phyloP scores from a whole-genome alignment of 2,888 invertebrate species.

The Eurytoma adleriae region DNA sequence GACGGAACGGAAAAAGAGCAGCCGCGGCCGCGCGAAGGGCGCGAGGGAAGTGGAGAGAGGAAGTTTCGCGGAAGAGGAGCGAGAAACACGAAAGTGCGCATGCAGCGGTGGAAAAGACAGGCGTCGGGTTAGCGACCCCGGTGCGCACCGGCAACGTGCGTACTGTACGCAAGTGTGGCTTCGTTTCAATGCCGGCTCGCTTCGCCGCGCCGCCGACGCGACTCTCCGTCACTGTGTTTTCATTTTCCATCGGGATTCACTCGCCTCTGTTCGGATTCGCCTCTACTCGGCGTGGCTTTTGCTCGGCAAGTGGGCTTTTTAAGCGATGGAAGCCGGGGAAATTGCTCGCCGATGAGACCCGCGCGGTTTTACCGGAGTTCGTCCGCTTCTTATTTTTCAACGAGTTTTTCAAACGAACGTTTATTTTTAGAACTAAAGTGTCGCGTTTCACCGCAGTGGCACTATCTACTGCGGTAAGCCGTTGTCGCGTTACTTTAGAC shows the following conservation, averaged over 20 bases:
- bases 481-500: too few relatives aligned
- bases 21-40: neutral
- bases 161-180: constrained; percentile 45
- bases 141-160: neutral
- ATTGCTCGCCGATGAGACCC: too few relatives aligned
- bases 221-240: neutral
- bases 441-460: too few relatives aligned
- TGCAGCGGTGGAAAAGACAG: neutral
- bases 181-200: constrained; percentile 51
- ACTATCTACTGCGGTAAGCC: too few relatives aligned
- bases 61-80: constrained; percentile 17
- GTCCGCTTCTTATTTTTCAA: too few relatives aligned
- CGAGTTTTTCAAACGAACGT: too few relatives aligned
- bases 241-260: neutral
- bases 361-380: too few relatives aligned
- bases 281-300: too few relatives aligned
- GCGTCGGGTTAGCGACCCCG: constrained; percentile 42
- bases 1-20: neutral
- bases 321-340: too few relatives aligned
- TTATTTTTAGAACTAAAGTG: too few relatives aligned
- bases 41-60: constrained; percentile 3
- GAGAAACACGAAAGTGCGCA: constrained; percentile 23
- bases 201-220: constrained; percentile 8
- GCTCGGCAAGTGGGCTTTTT: too few relatives aligned
- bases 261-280: too few relatives aligned